phyloP scores from a whole-genome alignment of 1,140 invertebrate species.

The Drosophila athabasca region DNA sequence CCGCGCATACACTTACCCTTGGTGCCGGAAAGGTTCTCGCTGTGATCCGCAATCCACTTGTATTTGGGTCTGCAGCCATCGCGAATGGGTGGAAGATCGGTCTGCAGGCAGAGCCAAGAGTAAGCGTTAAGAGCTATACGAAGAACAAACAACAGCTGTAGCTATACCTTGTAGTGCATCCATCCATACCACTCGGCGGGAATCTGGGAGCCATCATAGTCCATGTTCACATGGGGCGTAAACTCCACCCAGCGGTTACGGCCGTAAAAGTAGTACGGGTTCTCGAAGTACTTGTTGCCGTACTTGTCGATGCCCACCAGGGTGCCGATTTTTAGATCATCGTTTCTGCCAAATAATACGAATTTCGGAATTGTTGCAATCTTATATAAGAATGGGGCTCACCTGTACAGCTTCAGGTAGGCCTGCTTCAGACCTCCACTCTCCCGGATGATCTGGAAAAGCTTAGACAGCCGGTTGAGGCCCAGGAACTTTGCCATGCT shows the following conservation, averaged over 20 bases:
- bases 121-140: no score
- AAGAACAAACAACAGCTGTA: background rate
- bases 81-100: conserved; percentile 85
- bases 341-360: conserved; percentile 86
- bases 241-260: conserved; percentile 98
- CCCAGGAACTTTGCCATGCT: conserved; percentile 87
- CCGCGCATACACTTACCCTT: conserved; percentile 75
- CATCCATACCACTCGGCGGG: conserved; percentile 96
- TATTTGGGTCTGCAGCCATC: conserved; percentile 90
- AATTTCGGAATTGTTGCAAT: conserved; percentile 42
- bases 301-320: conserved; percentile 97
- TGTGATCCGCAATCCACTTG: conserved; percentile 94
- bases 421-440: conserved; percentile 91
- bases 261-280: conserved; percentile 94
- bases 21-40: conserved; percentile 93
- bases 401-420: conserved; percentile 91
- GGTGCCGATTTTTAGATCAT: conserved; percentile 93
- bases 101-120: conserved; percentile 45
- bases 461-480: conserved; percentile 89
- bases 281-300: conserved; percentile 98
- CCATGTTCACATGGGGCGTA: conserved; percentile 87
- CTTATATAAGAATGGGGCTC: conserved; percentile 83
- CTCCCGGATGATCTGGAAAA: conserved; percentile 88
- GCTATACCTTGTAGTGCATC: conserved; percentile 89
- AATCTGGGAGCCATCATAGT: conserved; percentile 97